Conservation (phyloP, 2,888 invertebrate genomes). For the Mylabris sibirica region DNA sequence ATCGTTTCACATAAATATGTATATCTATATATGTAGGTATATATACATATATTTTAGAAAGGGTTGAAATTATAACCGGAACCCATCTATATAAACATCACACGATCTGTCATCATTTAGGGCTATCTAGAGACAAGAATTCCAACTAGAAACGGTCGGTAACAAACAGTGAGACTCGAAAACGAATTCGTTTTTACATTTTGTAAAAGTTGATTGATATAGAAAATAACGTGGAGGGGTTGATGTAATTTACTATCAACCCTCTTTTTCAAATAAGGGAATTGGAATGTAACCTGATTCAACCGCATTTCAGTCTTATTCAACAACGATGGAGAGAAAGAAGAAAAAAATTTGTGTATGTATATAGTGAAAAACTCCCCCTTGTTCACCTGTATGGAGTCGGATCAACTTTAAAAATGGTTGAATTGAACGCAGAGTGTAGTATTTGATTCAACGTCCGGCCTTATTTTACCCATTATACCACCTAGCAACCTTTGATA, state of each 20-base stretch:
- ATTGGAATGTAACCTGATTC: slow-evolving; percentile 31
- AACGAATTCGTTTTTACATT: slow-evolving; percentile 16
- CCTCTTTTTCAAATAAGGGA: slow-evolving; percentile 6
- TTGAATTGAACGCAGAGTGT: slow-evolving; percentile 21
- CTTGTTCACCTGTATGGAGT: slow-evolving; percentile 34
- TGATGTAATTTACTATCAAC: slow-evolving; percentile 10
- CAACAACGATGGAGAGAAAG: background rate
- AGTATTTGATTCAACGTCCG: background rate
- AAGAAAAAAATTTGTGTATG: slow-evolving; percentile 9
- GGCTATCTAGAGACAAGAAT: background rate
- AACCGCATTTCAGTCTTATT: slow-evolving; percentile 30
- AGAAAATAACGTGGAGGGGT: background rate
- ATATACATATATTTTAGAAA: slow-evolving; percentile 20
- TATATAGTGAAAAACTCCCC: slow-evolving; percentile 7
- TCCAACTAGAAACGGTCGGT: background rate
- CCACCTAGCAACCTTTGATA: slow-evolving; percentile 47
- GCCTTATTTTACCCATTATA: slow-evolving; percentile 33
- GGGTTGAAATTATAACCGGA: slow-evolving; percentile 27
- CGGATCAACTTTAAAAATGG: slow-evolving; percentile 44
- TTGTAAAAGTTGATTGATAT: slow-evolving; percentile 16
- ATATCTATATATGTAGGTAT: no score
- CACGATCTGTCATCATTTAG: slow-evolving; percentile 9
- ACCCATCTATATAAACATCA: slow-evolving; percentile 17
- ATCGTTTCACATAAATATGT: slow-evolving; percentile 25
- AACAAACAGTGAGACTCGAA: background rate